phyloP scores from a whole-genome alignment of 2,797 vertebrate species.

The Pangasius djambal region DNA sequence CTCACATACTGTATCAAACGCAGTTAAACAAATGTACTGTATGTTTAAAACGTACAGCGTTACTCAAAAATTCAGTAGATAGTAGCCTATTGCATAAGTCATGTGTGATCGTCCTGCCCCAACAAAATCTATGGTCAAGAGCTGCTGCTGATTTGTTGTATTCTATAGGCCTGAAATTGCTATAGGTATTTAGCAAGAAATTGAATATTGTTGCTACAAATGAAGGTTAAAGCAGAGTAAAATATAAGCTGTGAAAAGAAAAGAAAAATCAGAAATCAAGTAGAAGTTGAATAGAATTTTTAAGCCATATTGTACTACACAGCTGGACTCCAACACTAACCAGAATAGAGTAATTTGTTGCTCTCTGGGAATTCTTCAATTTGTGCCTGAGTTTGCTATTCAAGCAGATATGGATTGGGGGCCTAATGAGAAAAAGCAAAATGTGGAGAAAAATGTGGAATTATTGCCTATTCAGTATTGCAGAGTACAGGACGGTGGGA shows the following conservation, averaged over 20 bases:
- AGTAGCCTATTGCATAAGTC: neutral
- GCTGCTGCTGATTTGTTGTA: neutral
- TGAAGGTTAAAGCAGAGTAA: neutral
- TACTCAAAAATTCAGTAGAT: neutral
- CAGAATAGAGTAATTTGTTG: constrained; percentile 34
- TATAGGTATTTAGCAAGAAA: neutral
- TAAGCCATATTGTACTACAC: constrained; percentile 3
- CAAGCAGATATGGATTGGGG: neutral
- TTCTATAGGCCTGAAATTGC: neutral
- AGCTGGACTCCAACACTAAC: constrained; percentile 12
- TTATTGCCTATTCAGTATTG: constrained; percentile 27
- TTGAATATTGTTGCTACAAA: neutral
- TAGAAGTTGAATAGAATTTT: neutral
- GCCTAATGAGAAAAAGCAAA: constrained; percentile 12
- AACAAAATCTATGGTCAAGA: neutral
- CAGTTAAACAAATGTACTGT: neutral
- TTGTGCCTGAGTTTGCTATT: neutral
- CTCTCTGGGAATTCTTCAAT: constrained; percentile 25
- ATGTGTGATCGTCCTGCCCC: neutral
- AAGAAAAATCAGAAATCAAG: neutral
- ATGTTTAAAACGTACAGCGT: neutral
- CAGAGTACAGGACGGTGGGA: constrained; percentile 27
- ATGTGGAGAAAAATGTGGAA: neutral
- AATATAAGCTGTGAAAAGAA: neutral
- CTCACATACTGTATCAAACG: too few relatives aligned